phyloP scores from a whole-genome alignment of 2,797 vertebrate species.

The Hypotaenidia philippensis region DNA sequence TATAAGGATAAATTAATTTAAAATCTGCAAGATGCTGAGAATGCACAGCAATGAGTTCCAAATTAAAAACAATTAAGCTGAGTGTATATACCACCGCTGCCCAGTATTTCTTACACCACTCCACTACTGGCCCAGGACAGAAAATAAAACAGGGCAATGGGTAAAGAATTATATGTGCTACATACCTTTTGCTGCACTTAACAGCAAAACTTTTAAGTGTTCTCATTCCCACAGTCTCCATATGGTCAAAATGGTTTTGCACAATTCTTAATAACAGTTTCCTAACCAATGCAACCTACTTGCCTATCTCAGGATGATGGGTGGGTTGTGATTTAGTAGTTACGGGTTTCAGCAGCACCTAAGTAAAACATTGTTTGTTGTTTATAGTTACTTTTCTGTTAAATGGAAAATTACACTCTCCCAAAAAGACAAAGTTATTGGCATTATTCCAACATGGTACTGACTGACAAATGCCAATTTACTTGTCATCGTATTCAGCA shows the following conservation, averaged over 20 bases:
- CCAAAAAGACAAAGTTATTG: conserved; percentile 23
- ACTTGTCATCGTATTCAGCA: conserved; percentile 58
- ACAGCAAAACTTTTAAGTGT: not conserved
- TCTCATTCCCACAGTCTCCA: not conserved
- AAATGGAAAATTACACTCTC: conserved; percentile 60
- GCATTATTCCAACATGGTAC: conserved; percentile 23
- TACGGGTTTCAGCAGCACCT: conserved; percentile 66
- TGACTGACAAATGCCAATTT: conserved; percentile 72
- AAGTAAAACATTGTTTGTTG: conserved; percentile 64
- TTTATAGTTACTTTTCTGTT: conserved; percentile 44
- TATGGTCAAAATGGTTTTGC: not conserved
- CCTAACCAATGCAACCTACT: not conserved
- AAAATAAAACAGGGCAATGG: not conserved
- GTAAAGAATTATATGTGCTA: not conserved
- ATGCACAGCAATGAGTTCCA: not conserved
- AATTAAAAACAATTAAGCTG: not conserved
- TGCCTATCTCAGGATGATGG: not conserved
- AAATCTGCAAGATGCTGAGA: not conserved
- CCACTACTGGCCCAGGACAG: not conserved
- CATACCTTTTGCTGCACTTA: not conserved
- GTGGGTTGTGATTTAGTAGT: conserved; percentile 59
- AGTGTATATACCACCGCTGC: not conserved
- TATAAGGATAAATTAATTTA: not conserved
- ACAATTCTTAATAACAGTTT: conserved; percentile 8
- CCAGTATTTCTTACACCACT: not conserved